These are phyloP conservation scores for Epirrita christyi DNA, from an alignment of 2,888 invertebrate genomes.

Conservation along the genomic window DNA sequence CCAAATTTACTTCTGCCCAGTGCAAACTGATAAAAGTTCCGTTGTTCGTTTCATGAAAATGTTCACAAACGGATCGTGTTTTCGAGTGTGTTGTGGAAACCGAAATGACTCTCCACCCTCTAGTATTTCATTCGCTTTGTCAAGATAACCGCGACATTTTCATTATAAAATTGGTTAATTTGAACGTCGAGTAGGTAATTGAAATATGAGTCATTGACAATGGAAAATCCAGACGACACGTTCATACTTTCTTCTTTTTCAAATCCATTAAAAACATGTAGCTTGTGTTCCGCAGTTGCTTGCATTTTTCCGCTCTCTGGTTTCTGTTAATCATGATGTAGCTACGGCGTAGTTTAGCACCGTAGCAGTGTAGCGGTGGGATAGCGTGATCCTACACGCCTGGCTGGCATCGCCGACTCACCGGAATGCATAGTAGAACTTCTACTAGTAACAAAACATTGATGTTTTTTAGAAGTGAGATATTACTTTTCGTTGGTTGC, in stretches of 20 bases:
- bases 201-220: conserved; percentile 16
- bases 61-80: conserved; percentile 39
- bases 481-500: background rate
- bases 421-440: conserved; percentile 37
- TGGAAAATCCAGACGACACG: conserved; percentile 14
- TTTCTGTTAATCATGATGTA: conserved; percentile 30
- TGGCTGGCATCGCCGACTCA: conserved; percentile 43
- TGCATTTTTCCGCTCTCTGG: conserved; percentile 27
- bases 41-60: conserved; percentile 42
- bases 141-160: conserved; percentile 25
- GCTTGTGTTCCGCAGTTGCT: background rate
- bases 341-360: conserved; percentile 36
- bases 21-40: conserved; percentile 38
- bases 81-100: conserved; percentile 29
- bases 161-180: conserved; percentile 15
- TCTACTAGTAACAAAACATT: conserved; percentile 2
- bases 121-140: conserved; percentile 36
- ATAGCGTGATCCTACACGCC: conserved; percentile 47
- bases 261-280: background rate
- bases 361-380: conserved; percentile 31
- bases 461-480: background rate
- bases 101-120: conserved; percentile 38
- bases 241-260: background rate
- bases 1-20: conserved; percentile 16
- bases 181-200: background rate